phyloP scores from a whole-genome alignment of 2,888 invertebrate species.

The Pinctada fucata region DNA sequence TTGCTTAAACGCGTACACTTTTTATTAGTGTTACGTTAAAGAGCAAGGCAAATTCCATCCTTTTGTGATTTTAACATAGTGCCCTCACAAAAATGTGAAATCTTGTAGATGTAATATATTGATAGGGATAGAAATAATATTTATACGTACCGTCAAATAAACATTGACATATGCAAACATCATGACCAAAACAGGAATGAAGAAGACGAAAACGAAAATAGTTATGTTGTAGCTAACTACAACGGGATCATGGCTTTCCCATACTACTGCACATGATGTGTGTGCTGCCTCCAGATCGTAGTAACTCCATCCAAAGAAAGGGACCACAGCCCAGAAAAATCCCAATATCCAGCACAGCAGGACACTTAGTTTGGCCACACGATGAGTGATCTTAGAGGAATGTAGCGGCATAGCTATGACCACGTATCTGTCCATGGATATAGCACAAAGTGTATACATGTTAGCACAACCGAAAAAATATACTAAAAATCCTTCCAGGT shows the following conservation, averaged over 20 bases:
- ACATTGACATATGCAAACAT: conserved; percentile 59
- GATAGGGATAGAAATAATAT: too few species aligned
- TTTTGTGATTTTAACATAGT: too few species aligned
- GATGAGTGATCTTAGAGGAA: conserved; percentile 53
- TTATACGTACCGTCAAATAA: conserved; percentile 60
- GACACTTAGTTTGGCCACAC: conserved; percentile 49
- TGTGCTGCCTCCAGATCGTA: conserved; percentile 62
- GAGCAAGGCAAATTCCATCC: too few species aligned
- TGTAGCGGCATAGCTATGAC: conserved; percentile 64
- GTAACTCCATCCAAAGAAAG: conserved; percentile 67
- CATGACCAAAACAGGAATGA: conserved; percentile 60
- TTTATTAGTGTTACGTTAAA: too few species aligned
- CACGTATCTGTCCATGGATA: conserved; percentile 67
- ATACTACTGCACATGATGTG: conserved; percentile 59
- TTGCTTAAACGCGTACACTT: too few species aligned
- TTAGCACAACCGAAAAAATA: conserved; percentile 63
- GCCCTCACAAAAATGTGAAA: too few species aligned
- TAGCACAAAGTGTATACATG: conserved; percentile 64
- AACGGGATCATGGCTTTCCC: conserved; percentile 48
- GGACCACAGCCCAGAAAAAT: conserved; percentile 63
- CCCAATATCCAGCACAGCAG: conserved; percentile 51
- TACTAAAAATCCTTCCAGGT: conserved; percentile 62
- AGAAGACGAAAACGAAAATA: conserved; percentile 62
- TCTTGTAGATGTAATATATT: too few species aligned
- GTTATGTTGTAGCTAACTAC: conserved; percentile 59